A percentile compares a stretch with the other conserved stretches of the same genome.
These are phyloP conservation scores for Cochlearius cochlearius DNA, from an alignment of 2,113 vertebrate genomes.

Conservation along the genomic window DNA sequence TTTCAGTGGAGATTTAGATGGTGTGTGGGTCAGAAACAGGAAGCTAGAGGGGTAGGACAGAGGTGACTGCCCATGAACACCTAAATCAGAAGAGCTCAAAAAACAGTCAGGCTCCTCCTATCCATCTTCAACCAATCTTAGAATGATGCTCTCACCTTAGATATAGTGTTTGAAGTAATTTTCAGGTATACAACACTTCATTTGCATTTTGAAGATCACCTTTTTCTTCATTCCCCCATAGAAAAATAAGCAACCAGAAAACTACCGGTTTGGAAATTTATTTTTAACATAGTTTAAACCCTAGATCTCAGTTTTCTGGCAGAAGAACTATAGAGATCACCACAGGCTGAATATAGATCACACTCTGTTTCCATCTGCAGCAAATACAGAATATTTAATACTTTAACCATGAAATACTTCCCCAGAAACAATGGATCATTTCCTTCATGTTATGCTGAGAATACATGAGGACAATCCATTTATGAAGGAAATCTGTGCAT, in stretches of 20 bases:
- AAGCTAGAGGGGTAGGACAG: background rate
- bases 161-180: background rate
- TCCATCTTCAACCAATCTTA: background rate
- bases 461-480: background rate
- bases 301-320: background rate
- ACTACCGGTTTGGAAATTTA: background rate
- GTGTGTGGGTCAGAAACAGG: background rate
- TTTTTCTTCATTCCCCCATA: background rate
- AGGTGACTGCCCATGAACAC: background rate
- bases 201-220: background rate
- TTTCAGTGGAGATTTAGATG: background rate
- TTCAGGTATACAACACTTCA: background rate
- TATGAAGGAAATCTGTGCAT: background rate
- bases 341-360: background rate
- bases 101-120: background rate
- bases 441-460: background rate
- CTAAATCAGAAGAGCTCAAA: background rate
- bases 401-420: background rate
- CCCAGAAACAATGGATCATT: background rate
- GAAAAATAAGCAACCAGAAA: background rate
- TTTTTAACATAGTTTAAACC: background rate
- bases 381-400: background rate
- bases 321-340: background rate
- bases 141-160: background rate
- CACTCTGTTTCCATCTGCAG: background rate